These are phyloP conservation scores for Dromaius novaehollandiae DNA, from an alignment of 2,113 vertebrate species.

Conservation along the genomic window DNA sequence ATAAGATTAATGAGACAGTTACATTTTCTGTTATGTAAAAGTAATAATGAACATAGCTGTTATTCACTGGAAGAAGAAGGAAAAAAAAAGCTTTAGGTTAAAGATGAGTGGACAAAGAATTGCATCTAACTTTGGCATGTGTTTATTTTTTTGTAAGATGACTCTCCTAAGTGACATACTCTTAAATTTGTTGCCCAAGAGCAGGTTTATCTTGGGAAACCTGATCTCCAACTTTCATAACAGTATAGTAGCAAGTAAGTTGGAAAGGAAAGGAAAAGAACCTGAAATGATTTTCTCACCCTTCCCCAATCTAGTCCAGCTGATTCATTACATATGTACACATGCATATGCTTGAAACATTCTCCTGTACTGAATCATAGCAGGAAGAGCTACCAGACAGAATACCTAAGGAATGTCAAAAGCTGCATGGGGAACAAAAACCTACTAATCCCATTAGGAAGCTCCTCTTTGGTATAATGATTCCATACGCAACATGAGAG, in stretches of 20 bases:
- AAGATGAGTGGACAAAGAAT: background rate
- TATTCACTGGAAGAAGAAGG: background rate
- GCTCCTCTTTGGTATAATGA: slow-evolving; percentile 41
- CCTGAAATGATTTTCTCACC: slow-evolving; percentile 57
- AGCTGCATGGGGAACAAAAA: slow-evolving; percentile 57
- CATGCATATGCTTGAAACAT: slow-evolving; percentile 71
- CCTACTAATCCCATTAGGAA: slow-evolving; percentile 77
- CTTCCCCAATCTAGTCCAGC: slow-evolving; percentile 58
- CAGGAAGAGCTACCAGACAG: slow-evolving; percentile 63
- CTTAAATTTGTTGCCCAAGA: slow-evolving; percentile 64
- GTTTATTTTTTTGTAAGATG: slow-evolving; percentile 30
- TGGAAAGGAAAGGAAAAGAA: background rate
- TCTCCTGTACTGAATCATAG: slow-evolving; percentile 71
- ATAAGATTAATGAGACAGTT: background rate
- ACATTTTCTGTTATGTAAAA: background rate
- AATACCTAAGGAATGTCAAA: slow-evolving; percentile 72
- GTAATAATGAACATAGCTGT: background rate
- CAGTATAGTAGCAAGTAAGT: slow-evolving; percentile 47
- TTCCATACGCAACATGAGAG: background rate
- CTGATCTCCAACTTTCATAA: slow-evolving; percentile 72
- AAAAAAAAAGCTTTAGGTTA: background rate
- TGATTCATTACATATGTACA: slow-evolving; percentile 70
- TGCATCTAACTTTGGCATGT: background rate
- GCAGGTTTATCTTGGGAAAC: slow-evolving; percentile 79
- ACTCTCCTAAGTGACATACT: slow-evolving; percentile 53